These are phyloP conservation scores for Pseudorasbora parva DNA, from an alignment of 2,113 vertebrate species.

Conservation along the genomic window DNA sequence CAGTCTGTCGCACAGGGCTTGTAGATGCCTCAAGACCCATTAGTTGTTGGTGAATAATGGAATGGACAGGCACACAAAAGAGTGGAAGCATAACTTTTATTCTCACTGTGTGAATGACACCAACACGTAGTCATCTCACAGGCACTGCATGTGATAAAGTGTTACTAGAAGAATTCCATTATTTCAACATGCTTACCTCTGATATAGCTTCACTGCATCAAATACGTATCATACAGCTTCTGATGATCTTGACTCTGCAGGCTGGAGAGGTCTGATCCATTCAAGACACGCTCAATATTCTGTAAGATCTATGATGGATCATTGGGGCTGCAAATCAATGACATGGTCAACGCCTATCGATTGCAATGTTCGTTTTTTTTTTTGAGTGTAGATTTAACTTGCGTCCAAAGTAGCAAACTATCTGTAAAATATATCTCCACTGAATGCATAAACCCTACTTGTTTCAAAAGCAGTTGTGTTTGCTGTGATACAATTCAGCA, in stretches of 20 bases:
- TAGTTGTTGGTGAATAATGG: not conserved
- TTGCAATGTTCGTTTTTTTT: conserved; percentile 18
- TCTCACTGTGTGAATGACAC: not conserved
- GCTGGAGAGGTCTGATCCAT: conserved; percentile 30
- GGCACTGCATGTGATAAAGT: not conserved
- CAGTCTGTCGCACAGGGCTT: not conserved
- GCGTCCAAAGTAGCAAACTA: not conserved
- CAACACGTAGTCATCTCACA: not conserved
- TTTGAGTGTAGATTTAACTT: conserved; percentile 19
- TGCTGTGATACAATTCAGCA: conserved; percentile 45
- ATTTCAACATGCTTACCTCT: conserved; percentile 10
- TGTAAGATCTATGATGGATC: conserved; percentile 49
- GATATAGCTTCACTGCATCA: not conserved
- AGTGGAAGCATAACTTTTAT: not conserved
- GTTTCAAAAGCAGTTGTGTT: not conserved
- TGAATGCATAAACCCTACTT: not conserved
- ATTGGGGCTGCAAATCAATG: conserved; percentile 44
- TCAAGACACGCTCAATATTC: conserved; percentile 34
- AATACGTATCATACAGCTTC: conserved; percentile 10
- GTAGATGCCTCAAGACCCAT: conserved; percentile 17
- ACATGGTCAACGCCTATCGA: conserved; percentile 37
- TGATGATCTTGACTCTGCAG: conserved; percentile 22
- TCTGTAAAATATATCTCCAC: not conserved
- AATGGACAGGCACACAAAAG: conserved; percentile 1
- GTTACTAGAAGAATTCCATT: not conserved